Evolutionary conservation across 2,113 vertebrate species (phyloP), one percentile per base, ranked within the genome.

Genomic region (Chelonoidis abingdonii): DNA sequence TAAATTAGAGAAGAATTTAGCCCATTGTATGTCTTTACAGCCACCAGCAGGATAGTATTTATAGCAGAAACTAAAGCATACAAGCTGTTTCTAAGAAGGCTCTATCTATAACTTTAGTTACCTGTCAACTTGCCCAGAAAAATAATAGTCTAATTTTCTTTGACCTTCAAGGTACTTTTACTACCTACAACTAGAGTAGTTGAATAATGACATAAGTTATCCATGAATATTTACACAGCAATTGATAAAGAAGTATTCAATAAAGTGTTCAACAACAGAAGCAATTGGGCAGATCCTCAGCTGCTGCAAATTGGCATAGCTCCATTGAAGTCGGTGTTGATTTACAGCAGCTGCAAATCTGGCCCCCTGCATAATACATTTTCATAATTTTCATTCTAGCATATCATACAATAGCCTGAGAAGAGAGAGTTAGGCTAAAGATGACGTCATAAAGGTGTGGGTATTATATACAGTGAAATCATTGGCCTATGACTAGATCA

Each of bases 301-400:
- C 2, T 69, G 22, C 3, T 2, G 11, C 1, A 86, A 83, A 56
- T 8, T 1, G 1, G 11, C 38, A 50, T 1, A 69, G 16, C 65
- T 69, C 35, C 35, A 38, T 21, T 69, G 1, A 1, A 94, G 90
- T 52, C 56, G 10, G 54, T 86, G 65, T 88, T 35, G 47, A 50
- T 88, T 80, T 38, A 35, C 38, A 54, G 14, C 35, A 27, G 35
- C 35, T 62, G 13, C 5, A 81, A 11, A 2, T 81, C 76, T 84
- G 69, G 53, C 6, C 29, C n/a, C 31, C 49, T 25, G 12, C 44
- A 86, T 89, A 86, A 17, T 41, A 49, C 5, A 50, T 80, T 88
- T 89, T 50, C 78, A 86, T 78, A 88, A 75, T 81, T 83, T 90
- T 93, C 84, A 86, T 24, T 78, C 85, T 86, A 72, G 84, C 93